Conservation (phyloP, 2,797 vertebrate genomes). For the Erethizon dorsatum region DNA sequence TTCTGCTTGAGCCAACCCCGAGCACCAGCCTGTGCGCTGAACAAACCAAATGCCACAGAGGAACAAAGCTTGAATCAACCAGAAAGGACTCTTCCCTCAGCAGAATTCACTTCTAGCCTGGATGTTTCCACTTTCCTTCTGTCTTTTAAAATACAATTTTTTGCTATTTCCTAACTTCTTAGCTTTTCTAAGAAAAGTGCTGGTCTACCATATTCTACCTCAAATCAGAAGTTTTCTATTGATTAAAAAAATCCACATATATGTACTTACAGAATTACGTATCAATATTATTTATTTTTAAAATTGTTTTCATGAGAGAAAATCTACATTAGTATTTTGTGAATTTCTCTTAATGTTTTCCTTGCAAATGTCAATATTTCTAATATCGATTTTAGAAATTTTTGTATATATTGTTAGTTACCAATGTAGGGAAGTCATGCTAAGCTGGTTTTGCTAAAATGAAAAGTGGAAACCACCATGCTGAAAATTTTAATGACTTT, state of each 20-base stretch:
- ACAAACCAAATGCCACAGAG: not conserved
- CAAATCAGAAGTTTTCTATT: not conserved
- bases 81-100: not conserved
- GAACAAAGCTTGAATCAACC: not conserved
- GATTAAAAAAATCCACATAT: not conserved
- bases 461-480: not conserved
- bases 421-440: not conserved
- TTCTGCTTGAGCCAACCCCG: not conserved
- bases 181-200: not conserved
- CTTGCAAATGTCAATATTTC: not conserved
- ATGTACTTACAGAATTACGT: not conserved
- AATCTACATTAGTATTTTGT: not conserved
- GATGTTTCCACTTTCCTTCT: not conserved
- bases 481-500: not conserved
- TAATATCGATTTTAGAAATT: not conserved
- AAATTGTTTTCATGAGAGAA: constrained; percentile 49
- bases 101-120: not conserved
- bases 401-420: not conserved
- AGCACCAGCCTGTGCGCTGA: not conserved
- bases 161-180: not conserved
- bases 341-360: not conserved
- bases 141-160: not conserved
- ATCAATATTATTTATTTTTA: constrained; percentile 34
- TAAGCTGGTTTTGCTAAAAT: not conserved
- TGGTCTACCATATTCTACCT: not conserved